phyloP scores from a whole-genome alignment of 1,140 invertebrate genomes.

The Bombus superbus region DNA sequence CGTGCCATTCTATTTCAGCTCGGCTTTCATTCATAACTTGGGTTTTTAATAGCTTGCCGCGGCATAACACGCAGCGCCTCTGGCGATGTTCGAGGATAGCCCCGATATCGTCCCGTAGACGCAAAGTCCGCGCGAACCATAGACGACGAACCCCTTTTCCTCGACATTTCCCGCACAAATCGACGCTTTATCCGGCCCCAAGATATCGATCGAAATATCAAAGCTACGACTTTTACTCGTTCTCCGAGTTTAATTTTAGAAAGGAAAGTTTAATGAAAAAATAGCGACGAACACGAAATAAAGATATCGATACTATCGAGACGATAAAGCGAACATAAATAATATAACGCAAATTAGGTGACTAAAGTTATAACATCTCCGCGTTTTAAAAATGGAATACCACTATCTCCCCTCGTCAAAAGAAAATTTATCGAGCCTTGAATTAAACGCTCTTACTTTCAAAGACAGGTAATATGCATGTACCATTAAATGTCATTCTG shows the following conservation, averaged over 20 bases:
- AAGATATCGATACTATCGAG: background rate
- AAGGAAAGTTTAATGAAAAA: background rate
- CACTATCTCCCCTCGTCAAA: background rate
- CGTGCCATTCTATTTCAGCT: conserved; percentile 82
- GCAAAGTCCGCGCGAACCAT: conserved; percentile 21
- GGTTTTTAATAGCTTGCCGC: conserved; percentile 80
- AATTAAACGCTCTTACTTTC: background rate
- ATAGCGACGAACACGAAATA: background rate
- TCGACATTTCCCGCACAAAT: background rate
- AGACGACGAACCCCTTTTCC: conserved; percentile 17
- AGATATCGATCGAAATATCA: background rate
- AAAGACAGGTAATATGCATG: background rate
- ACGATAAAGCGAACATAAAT: background rate
- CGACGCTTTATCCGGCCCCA: background rate
- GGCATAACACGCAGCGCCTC: conserved; percentile 66
- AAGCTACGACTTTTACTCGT: no score
- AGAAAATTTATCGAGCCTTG: background rate
- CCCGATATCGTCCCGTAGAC: conserved; percentile 49
- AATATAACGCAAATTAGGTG: background rate
- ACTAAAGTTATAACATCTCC: background rate
- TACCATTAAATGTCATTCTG: no score
- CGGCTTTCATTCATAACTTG: conserved; percentile 82
- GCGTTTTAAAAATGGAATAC: background rate
- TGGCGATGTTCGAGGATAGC: conserved; percentile 59
- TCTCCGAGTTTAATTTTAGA: no score